A percentile compares a stretch with the other conserved stretches of the same genome.
Evolutionary conservation across 2,888 invertebrate species (phyloP).

Genomic region (Tholera decimalis): DNA sequence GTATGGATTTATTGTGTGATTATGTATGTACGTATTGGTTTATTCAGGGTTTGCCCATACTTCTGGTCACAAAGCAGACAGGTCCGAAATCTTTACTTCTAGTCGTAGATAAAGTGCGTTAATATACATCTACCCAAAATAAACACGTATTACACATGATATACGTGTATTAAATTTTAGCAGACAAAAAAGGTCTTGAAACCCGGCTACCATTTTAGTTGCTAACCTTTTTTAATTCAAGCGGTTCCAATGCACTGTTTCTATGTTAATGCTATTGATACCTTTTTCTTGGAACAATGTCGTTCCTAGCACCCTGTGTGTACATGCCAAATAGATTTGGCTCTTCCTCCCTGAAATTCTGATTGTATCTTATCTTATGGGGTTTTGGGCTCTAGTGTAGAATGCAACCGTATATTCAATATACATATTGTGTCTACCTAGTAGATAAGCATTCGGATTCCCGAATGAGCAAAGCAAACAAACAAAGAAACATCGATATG

Average conservation of each 20-base stretch:
- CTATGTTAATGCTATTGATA: not conserved
- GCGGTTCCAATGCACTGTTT: not conserved
- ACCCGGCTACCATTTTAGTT: not conserved
- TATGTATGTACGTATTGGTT: conserved; percentile 25
- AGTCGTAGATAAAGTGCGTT: no score
- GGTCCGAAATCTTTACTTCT: not conserved
- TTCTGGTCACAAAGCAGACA: not conserved
- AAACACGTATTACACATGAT: not conserved
- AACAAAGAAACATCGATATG: not conserved
- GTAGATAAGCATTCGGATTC: not conserved
- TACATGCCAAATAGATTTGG: conserved; percentile 24
- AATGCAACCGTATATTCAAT: not conserved
- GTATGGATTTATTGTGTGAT: conserved; percentile 14
- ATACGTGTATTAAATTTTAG: not conserved
- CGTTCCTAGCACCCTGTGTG: not conserved
- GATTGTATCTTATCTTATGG: conserved; percentile 3
- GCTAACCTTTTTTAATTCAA: not conserved
- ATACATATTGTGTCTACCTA: not conserved
- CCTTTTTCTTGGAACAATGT: not conserved
- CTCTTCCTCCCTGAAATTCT: conserved; percentile 13
- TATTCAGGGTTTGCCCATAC: not conserved
- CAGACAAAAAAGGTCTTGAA: not conserved
- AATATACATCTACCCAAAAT: no score
- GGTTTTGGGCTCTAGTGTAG: not conserved
- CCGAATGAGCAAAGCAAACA: not conserved